phyloP scores from a whole-genome alignment of 2,888 invertebrate species.

The Sarcophaga caerulescens region DNA sequence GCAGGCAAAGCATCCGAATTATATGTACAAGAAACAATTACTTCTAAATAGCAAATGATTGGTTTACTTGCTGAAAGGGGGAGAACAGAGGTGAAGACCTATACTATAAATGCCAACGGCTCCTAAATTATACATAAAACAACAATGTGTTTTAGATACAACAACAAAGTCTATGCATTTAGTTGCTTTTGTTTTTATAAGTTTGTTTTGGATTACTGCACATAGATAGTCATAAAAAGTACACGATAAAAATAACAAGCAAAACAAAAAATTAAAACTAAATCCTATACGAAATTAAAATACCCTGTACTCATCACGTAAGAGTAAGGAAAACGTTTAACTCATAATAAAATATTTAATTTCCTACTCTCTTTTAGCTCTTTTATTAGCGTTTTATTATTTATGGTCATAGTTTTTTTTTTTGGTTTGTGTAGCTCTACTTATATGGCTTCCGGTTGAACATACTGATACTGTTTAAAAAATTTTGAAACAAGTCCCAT shows the following conservation, averaged over 20 bases:
- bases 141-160: conserved; percentile 15
- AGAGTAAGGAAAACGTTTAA: too few species aligned
- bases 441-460: neutral
- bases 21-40: conserved; percentile 22
- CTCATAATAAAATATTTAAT: too few species aligned
- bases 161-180: neutral
- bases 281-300: neutral
- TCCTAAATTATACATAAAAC: conserved; percentile 16
- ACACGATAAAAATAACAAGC: conserved; percentile 41
- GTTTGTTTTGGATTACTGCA: conserved; percentile 26
- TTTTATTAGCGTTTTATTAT: neutral
- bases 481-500: neutral
- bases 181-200: conserved; percentile 13
- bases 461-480: too few species aligned
- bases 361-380: neutral
- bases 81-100: neutral
- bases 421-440: neutral
- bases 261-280: conserved; percentile 48
- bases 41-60: neutral
- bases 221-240: conserved; percentile 7
- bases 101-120: conserved; percentile 29
- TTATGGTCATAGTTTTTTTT: neutral
- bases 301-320: neutral
- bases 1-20: conserved; percentile 32
- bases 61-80: neutral